Percentiles rank a stretch among this genome's conserved stretches.
Conservation (phyloP, 2,888 invertebrate species). For the Lathronympha strigana region DNA sequence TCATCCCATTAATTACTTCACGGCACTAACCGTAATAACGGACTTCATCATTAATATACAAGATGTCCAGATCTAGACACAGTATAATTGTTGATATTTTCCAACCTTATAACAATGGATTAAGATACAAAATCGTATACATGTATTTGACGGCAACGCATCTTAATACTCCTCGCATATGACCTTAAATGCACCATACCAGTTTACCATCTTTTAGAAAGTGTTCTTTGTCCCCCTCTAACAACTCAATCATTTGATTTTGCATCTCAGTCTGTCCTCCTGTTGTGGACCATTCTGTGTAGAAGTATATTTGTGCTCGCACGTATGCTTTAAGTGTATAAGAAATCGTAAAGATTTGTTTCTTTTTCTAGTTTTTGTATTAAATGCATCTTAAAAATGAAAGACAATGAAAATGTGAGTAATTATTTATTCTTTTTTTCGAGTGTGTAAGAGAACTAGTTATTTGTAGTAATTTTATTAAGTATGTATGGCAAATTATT, state of each 20-base stretch:
- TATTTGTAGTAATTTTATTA: too few relatives aligned
- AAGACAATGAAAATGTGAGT: conserved; percentile 45
- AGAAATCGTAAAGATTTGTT: not conserved
- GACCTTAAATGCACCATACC: conserved; percentile 72
- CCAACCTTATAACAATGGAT: not conserved
- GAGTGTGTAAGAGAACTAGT: not conserved
- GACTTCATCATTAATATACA: not conserved
- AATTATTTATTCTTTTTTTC: not conserved
- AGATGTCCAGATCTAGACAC: not conserved
- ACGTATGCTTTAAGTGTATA: conserved; percentile 42
- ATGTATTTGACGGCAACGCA: not conserved
- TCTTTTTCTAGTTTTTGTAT: conserved; percentile 16
- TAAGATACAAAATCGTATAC: not conserved
- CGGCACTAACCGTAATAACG: too few relatives aligned
- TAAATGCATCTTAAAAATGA: conserved; percentile 44
- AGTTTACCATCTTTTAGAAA: conserved; percentile 73
- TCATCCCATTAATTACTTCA: too few relatives aligned
- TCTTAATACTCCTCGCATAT: conserved; percentile 52
- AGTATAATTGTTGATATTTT: not conserved
- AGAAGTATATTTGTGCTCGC: conserved; percentile 53
- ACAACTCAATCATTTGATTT: conserved; percentile 32
- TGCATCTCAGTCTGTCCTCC: conserved; percentile 53
- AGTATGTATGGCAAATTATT: too few relatives aligned
- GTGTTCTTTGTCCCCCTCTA: conserved; percentile 59
- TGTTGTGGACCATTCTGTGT: conserved; percentile 54